Percentiles rank a stretch among this genome's conserved stretches.
phyloP scores from a whole-genome alignment of 2,113 vertebrate genomes.

The Eubucco bourcierii region DNA sequence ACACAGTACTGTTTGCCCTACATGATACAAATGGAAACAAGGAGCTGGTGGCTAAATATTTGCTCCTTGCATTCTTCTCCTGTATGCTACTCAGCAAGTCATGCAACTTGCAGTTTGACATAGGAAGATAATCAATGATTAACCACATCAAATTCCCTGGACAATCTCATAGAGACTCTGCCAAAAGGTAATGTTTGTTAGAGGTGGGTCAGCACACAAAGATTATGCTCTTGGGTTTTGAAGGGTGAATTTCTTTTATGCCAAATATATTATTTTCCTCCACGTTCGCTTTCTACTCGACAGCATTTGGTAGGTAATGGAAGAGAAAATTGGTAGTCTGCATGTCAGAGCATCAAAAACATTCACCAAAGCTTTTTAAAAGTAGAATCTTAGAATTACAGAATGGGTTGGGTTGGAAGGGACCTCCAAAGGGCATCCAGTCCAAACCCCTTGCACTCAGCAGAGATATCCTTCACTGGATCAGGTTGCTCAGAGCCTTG shows the following conservation, averaged over 20 bases:
- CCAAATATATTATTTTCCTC: neutral
- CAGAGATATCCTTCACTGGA: no score
- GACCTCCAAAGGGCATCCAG: no score
- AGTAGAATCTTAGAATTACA: neutral
- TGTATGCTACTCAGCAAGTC: constrained; percentile 37
- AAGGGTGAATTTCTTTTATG: neutral
- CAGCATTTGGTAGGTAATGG: neutral
- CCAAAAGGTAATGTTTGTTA: neutral
- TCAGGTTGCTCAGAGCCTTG: no score
- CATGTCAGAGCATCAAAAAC: fast-evolving
- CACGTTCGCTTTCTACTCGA: neutral
- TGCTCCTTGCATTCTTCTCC: constrained; percentile 53
- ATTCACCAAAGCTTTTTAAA: neutral
- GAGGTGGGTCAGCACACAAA: neutral
- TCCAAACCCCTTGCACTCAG: no score
- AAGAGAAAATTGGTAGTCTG: fast-evolving
- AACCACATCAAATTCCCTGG: constrained; percentile 33
- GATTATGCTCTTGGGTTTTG: neutral
- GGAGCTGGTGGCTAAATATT: constrained; percentile 59
- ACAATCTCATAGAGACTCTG: neutral
- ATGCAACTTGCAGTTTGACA: neutral
- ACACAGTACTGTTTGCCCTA: constrained; percentile 11
- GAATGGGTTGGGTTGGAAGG: no score
- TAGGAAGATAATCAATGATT: constrained; percentile 55
- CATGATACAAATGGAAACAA: constrained; percentile 18